A percentile compares a stretch with the other conserved stretches of the same genome.
phyloP scores from a whole-genome alignment of 2,888 invertebrate species.

The Drosophila acutilabella region DNA sequence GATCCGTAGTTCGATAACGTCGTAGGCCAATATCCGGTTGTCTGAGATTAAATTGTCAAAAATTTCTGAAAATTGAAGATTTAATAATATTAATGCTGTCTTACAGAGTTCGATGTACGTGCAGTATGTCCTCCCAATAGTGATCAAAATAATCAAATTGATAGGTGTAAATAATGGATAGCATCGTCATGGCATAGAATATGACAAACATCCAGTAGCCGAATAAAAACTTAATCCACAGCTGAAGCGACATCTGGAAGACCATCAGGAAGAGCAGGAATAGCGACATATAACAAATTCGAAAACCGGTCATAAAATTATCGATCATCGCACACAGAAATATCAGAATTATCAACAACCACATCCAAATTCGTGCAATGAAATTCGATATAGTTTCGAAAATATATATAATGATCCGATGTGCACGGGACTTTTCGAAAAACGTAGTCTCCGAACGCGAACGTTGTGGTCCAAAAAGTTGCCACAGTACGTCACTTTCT shows the following conservation, averaged over 20 bases:
- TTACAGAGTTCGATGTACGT: slow-evolving; percentile 90
- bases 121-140: slow-evolving; percentile 92
- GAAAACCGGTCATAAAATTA: slow-evolving; percentile 95
- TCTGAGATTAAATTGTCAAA: slow-evolving; percentile 85
- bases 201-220: slow-evolving; percentile 98
- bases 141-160: slow-evolving; percentile 95
- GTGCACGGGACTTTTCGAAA: slow-evolving; percentile 51
- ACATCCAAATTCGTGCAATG: slow-evolving; percentile 97
- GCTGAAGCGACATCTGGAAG: slow-evolving; percentile 96
- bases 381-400: slow-evolving; percentile 89
- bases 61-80: background rate
- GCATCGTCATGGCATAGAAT: slow-evolving; percentile 97
- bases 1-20: slow-evolving; percentile 92
- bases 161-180: slow-evolving; percentile 97
- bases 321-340: slow-evolving; percentile 96
- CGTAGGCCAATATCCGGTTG: slow-evolving; percentile 97
- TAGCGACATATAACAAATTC: slow-evolving; percentile 98
- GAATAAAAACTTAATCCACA: slow-evolving; percentile 97
- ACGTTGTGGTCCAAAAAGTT: slow-evolving; percentile 83
- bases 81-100: slow-evolving; percentile 77
- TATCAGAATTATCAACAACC: slow-evolving; percentile 96
- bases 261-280: slow-evolving; percentile 96
- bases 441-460: slow-evolving; percentile 35
- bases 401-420: slow-evolving; percentile 46
- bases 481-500: slow-evolving; percentile 84